Evolutionary conservation across 2,888 invertebrate species (phyloP), one percentile per base, ranked within the genome.

Genomic region (Chrysodeixis includens): DNA sequence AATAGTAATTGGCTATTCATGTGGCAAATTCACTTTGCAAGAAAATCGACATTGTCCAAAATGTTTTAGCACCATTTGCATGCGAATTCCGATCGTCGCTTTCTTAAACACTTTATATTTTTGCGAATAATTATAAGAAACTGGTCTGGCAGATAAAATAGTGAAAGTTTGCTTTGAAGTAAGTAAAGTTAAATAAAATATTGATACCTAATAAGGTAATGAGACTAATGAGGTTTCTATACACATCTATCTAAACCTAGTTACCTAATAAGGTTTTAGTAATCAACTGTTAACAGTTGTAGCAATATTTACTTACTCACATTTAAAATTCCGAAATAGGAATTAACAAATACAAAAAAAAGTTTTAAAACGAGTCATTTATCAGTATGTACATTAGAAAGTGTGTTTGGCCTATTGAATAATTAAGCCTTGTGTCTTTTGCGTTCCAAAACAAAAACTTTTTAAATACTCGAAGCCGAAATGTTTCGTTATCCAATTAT

Each of bases 191-290:
- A 40, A 40, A 14, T 40, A 40, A 49, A 18, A 49, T 18, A 10
- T 20, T 40, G 40, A 3, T 49, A 49, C 3, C 10, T 18, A 5
- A 18, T 20, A 49, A 18, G 20, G 20, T 49, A 40, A 40, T 40
- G 40, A 40, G 40, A n/a, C n/a, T 49, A 40, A 40, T 40, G 40
- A 40, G 40, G 40, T 40, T n/a, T 40, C n/a, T n/a, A 40, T 40
- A n/a, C 40, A 40, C n/a, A 40, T 40, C 46, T 40, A 40, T 40
- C 46, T 18, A 49, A 18, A 49, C 46, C 46, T 49, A 40, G 6
- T 40, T 49, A 10, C 18, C 18, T 46, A 18, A 18, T 49, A 49
- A 20, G 46, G 46, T 49, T 49, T 49, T 49, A 49, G 46, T 49
- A 49, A 49, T 49, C 46, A 20, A 49, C 46, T 10, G 46, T 10